Conservation (phyloP, 2,797 vertebrate species). For the Karalla daura region DNA sequence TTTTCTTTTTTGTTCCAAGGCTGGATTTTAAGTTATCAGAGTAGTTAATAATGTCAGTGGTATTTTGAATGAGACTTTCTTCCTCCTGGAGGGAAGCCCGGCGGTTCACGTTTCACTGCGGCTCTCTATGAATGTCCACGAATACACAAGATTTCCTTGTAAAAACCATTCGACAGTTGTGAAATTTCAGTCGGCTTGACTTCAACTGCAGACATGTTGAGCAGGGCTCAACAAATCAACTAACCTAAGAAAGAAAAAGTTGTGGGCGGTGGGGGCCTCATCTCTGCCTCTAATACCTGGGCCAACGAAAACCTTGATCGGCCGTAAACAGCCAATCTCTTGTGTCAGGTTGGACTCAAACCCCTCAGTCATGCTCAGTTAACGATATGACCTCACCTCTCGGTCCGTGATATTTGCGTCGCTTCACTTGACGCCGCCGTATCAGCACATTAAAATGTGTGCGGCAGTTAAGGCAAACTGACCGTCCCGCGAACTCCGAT, state of each 20-base stretch:
- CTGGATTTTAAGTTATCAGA: background rate
- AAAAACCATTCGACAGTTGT: background rate
- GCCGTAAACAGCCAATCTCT: slow-evolving; percentile 18
- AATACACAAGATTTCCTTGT: background rate
- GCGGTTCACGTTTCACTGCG: background rate
- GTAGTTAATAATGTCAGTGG: background rate
- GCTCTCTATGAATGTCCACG: background rate
- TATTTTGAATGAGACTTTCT: background rate
- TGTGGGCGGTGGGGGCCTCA: no score
- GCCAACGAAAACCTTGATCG: no score
- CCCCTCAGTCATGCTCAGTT: slow-evolving; percentile 11
- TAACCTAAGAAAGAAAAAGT: no score
- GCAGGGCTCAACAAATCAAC: no score
- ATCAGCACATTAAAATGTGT: slow-evolving; percentile 15
- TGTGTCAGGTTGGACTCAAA: background rate
- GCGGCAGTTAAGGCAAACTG: slow-evolving; percentile 27
- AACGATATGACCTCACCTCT: slow-evolving; percentile 18
- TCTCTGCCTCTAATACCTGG: no score
- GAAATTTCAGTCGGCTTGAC: background rate
- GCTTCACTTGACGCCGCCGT: slow-evolving; percentile 11
- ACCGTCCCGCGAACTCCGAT: slow-evolving; percentile 34
- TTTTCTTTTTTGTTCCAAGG: background rate
- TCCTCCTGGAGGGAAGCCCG: background rate
- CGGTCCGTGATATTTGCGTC: slow-evolving; percentile 7
- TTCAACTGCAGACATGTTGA: no score